Base-by-base conservation (phyloP, 2,888 invertebrate species). In the Dicranocentrus wangi region DNA sequence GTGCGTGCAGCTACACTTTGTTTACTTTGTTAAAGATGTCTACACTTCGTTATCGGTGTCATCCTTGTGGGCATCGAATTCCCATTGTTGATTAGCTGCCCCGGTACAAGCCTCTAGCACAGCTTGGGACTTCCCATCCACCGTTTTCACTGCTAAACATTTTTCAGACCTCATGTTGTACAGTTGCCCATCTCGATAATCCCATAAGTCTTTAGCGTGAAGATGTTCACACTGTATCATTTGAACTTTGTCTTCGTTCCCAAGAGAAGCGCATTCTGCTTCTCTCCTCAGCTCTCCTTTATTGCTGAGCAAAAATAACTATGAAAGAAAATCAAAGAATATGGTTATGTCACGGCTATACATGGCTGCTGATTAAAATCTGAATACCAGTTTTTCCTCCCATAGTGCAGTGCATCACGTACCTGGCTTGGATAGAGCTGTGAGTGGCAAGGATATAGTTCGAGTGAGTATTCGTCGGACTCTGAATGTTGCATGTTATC, bases 401-500 rank as follows among this genome's bases (percentile, higher is more conserved):
- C n/a, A n/a, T n/a, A n/a, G n/a, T n/a, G n/a, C n/a, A n/a, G n/a
- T n/a, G n/a, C n/a, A n/a, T n/a, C 15, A 43, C 61, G 84, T 87
- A 88, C 88, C 87, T 95, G 95, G 84, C 92, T 92, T 87, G 92
- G 91, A 72, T 91, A 91, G 63, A 93, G 88, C 65, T 90, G 89
- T 0, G 90, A 88, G 89, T 95, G 94, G 88, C 96, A 96, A 65
- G 91, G 91, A 89, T 94, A 96, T 55, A 93, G 88, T 10, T 95
- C 95, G 72, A 95, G 89, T 71, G 92, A 91, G n/a, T 92, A 91
- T 70, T 91, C 91, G 75, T 92, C 92, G 69, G 87, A 88, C 85
- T 93, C 93, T 75, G 92, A 91, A 19, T 93, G 90, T 88, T 95
- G 94, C 82, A 96, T 89, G 87, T 93, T 94, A 89, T 96, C 96